Evolutionary conservation across 2,113 vertebrate genomes (phyloP).

Genomic region (Xyrauchen texanus): DNA sequence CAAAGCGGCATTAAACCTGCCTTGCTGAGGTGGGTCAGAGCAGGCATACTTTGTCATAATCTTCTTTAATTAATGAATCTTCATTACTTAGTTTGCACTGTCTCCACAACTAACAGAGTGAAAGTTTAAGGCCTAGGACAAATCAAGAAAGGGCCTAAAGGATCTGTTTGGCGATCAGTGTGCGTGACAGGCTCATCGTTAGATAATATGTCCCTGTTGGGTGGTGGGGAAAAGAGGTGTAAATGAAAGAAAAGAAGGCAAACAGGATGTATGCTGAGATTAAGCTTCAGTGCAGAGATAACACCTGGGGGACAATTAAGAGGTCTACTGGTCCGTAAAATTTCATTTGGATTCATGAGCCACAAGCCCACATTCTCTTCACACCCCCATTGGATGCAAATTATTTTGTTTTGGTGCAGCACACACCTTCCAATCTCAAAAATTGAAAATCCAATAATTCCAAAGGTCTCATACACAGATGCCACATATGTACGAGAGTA

Average conservation of each 20-base stretch:
- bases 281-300: constrained; percentile 80
- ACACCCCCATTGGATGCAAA: constrained; percentile 37
- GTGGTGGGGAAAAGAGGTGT: constrained; percentile 1
- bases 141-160: not conserved
- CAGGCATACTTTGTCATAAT: too few relatives aligned
- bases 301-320: constrained; percentile 88
- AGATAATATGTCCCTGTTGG: constrained; percentile 13
- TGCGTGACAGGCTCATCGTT: not conserved
- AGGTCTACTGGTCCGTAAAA: constrained; percentile 89
- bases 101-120: not conserved
- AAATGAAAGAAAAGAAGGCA: constrained; percentile 38
- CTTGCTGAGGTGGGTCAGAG: too few relatives aligned
- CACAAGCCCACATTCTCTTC: constrained; percentile 51
- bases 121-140: too few relatives aligned
- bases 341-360: constrained; percentile 81
- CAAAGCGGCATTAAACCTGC: too few relatives aligned
- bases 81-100: too few relatives aligned
- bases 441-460: constrained; percentile 37
- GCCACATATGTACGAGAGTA: constrained; percentile 1
- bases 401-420: constrained; percentile 49
- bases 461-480: not conserved
- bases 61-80: too few relatives aligned
- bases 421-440: constrained; percentile 55
- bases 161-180: not conserved
- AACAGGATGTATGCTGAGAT: constrained; percentile 68